Base-by-base conservation (phyloP, 2,113 vertebrate genomes). In the Pao palembangensis region DNA sequence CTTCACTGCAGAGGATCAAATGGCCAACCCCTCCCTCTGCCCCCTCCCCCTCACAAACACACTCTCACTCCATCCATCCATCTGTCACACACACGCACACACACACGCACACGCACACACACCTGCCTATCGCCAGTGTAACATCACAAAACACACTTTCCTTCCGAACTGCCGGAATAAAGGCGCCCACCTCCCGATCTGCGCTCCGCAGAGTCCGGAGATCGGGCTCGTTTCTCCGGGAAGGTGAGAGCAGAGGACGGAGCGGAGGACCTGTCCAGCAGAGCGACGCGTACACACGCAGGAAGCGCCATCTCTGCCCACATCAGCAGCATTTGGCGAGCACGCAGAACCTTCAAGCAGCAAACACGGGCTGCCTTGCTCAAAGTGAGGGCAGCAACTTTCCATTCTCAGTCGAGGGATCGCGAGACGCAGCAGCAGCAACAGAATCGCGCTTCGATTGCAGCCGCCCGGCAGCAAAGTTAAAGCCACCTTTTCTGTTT, bases 71-170 rank as follows among this genome's bases (percentile, higher is more conserved):
- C 51, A 54, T 61, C 68, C 58, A 53, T 73, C 54, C 55, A 41
- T 77, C 83, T 73, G 62, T 78, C 78, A 12, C 49, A 20, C 58
- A 42, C 17, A 3, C 46, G n/a, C 6, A 38, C 3, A 18, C 47
- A 18, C 50, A 55, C 61, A 65, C 60, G 42, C 34, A n/a, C 44
- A 41, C 49, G 18, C 2, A 10, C 38, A 21, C 21, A 19, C 54
- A 28, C 85, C 84, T 71, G 73, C 78, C 34, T 12, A 38, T 78
- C 83, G 69, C 90, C 90, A 92, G 91, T 93, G 90, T 93, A 91
- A 89, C 81, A 77, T 83, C 80, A 80, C 89, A 94, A 93, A 90
- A 93, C 88, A 89, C 69, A 84, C 67, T 91, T 91, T 87, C 88
- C 89, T 91, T 88, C 81, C 71, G 84, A 64, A 60, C 67, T 71